Evolutionary conservation across 1,140 invertebrate genomes (phyloP).

Genomic region (Hycleus phaleratus): DNA sequence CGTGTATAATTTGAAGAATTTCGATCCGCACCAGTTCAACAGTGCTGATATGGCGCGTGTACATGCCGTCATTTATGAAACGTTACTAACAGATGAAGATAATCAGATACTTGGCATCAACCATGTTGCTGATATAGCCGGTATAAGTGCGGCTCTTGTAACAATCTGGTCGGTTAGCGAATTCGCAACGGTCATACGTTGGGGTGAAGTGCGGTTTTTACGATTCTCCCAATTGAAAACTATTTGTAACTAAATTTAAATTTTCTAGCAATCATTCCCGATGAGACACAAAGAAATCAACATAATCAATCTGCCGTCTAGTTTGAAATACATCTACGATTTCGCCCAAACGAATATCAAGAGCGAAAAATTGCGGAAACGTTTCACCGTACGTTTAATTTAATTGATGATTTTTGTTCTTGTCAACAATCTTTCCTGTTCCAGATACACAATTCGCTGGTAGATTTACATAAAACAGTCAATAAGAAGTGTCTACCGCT

Average conservation of each 20-base stretch:
- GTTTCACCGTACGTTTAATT: conserved; percentile 48
- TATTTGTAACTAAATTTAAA: neutral
- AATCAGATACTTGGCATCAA: conserved; percentile 63
- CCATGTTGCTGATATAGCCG: conserved; percentile 57
- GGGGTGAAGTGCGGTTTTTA: conserved; percentile 53
- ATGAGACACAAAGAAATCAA: conserved; percentile 69
- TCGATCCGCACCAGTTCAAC: conserved; percentile 55
- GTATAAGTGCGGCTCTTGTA: conserved; percentile 51
- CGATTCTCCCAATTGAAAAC: neutral
- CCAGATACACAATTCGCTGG: conserved; percentile 55
- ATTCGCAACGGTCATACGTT: conserved; percentile 56
- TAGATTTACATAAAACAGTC: conserved; percentile 55
- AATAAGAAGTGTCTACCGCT: conserved; percentile 62
- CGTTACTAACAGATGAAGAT: conserved; percentile 61
- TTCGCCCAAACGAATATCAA: conserved; percentile 56
- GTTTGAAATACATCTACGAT: conserved; percentile 63
- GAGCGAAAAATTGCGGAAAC: conserved; percentile 59
- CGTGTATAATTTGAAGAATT: conserved; percentile 52
- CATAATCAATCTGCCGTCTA: conserved; percentile 58
- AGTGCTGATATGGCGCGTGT: conserved; percentile 59
- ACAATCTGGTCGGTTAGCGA: conserved; percentile 60
- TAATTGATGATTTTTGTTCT: neutral
- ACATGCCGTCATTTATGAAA: conserved; percentile 63
- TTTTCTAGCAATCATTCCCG: conserved; percentile 63
- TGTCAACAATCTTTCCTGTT: conserved; percentile 19